phyloP scores from a whole-genome alignment of 2,797 vertebrate genomes.

The Pangasius sanitwongsei region DNA sequence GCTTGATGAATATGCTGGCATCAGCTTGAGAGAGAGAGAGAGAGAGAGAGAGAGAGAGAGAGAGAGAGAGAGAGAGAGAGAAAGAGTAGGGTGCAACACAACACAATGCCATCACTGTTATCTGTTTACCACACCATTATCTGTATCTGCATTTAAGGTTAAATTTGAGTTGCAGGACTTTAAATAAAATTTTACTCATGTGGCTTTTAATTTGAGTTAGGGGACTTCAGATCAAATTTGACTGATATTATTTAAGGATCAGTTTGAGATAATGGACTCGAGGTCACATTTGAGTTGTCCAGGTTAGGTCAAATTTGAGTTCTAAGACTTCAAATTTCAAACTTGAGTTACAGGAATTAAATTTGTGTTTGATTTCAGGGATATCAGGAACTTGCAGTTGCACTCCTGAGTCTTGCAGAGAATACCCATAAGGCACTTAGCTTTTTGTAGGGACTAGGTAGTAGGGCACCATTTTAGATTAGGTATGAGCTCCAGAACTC shows the following conservation, averaged over 20 bases:
- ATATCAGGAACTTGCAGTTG: no score
- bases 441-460: no score
- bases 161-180: neutral
- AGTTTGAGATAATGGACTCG: neutral
- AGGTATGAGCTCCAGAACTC: no score
- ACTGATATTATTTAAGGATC: neutral
- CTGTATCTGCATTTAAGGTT: neutral
- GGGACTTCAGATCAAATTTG: neutral
- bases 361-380: no score
- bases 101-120: neutral
- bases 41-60: slow-evolving; percentile 3
- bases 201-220: neutral
- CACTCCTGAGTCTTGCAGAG: no score
- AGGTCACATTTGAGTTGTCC: neutral
- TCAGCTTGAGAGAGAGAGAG: slow-evolving; percentile 21
- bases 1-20: neutral
- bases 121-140: neutral
- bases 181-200: neutral
- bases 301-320: neutral
- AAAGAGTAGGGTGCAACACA: neutral
- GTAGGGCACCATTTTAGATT: no score
- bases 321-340: neutral
- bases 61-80: slow-evolving; percentile 11
- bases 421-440: no score
- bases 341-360: no score